Evolutionary conservation across 2,888 invertebrate genomes (phyloP).

Genomic region (Listrodromus nycthemerus): DNA sequence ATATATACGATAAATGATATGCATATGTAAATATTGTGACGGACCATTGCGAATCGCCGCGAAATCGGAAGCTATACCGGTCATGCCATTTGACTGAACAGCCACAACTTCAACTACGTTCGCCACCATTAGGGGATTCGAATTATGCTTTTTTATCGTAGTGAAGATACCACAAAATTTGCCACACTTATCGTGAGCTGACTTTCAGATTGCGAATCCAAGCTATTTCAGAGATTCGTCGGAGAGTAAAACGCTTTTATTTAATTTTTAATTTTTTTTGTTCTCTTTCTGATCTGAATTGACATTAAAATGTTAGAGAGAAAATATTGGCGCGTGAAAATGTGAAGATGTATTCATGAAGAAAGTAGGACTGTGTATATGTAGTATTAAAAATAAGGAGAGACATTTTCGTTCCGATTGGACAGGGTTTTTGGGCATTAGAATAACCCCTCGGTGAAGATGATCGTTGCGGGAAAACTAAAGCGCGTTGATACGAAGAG

Average conservation of each 20-base stretch:
- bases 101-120: not conserved
- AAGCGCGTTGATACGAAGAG: slow-evolving; percentile 17
- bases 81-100: slow-evolving; percentile 22
- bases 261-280: not conserved
- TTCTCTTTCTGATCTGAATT: too few relatives aligned
- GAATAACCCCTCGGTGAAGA: slow-evolving; percentile 30
- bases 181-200: not conserved
- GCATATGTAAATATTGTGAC: slow-evolving; percentile 84
- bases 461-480: slow-evolving; percentile 43
- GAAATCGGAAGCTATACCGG: slow-evolving; percentile 56
- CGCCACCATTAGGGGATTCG: not conserved
- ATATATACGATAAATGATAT: slow-evolving; percentile 80
- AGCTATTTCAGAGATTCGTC: not conserved
- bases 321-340: too few relatives aligned
- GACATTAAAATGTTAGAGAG: too few relatives aligned
- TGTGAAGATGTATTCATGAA: too few relatives aligned
- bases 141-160: not conserved
- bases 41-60: slow-evolving; percentile 78
- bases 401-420: not conserved
- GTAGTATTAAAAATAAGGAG: not conserved
- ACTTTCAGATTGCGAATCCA: not conserved
- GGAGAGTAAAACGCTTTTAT: not conserved
- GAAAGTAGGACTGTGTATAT: not conserved
- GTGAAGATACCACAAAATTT: not conserved
- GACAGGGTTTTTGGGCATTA: not conserved